Percentiles rank a stretch among this genome's conserved stretches.
Conservation (phyloP, 2,888 invertebrate species). For the Meteorus cinctellus region DNA sequence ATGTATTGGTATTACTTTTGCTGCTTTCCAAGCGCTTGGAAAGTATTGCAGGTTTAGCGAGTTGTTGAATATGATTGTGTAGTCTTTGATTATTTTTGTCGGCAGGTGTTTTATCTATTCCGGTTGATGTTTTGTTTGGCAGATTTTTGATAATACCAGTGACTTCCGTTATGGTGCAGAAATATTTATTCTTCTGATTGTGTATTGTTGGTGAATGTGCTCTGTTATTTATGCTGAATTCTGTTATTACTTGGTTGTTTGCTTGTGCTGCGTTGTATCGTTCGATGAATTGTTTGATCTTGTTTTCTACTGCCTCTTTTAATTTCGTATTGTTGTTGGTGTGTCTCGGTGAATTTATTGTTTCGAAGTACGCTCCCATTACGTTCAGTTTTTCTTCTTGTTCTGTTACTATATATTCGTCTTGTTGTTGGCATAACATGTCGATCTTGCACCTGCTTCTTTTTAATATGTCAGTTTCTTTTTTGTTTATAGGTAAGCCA, state of each 20-base stretch:
- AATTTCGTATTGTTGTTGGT: neutral
- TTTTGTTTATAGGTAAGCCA: neutral
- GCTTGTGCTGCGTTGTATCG: neutral
- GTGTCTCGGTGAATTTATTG: conserved; percentile 18
- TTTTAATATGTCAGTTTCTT: neutral
- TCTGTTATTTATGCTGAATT: too few relatives aligned
- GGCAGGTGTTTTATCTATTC: conserved; percentile 45
- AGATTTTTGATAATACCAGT: too few relatives aligned
- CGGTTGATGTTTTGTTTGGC: neutral
- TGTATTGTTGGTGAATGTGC: too few relatives aligned
- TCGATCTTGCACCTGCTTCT: neutral
- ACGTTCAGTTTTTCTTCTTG: conserved; percentile 14
- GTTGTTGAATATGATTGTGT: conserved; percentile 44
- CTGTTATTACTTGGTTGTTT: too few relatives aligned
- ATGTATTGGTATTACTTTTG: conserved; percentile 36
- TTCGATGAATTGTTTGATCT: neutral
- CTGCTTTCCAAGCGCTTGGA: neutral
- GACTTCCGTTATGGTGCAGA: too few relatives aligned
- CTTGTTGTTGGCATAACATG: too few relatives aligned
- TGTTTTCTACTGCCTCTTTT: neutral
- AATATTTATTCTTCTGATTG: too few relatives aligned
- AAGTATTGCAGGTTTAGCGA: conserved; percentile 30
- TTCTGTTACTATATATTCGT: neutral
- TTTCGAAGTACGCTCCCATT: conserved; percentile 24
- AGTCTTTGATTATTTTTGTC: conserved; percentile 10